phyloP scores from a whole-genome alignment of 2,113 vertebrate species.

The Cnemophilus loriae region DNA sequence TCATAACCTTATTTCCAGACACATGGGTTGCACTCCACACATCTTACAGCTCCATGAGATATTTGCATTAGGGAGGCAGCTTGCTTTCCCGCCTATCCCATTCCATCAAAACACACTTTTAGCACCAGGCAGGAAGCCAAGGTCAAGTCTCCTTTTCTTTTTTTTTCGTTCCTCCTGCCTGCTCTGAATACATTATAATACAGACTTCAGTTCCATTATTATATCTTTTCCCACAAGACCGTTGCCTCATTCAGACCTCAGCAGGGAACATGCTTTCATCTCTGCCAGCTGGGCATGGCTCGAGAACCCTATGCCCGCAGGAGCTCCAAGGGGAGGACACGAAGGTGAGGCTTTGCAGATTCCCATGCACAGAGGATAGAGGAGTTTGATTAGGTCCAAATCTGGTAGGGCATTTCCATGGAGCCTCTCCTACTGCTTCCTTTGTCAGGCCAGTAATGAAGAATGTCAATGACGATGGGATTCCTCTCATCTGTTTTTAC shows the following conservation, averaged over 20 bases:
- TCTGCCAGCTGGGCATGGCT: constrained; percentile 13
- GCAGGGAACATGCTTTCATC: neutral
- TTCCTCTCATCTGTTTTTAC: neutral
- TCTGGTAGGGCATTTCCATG: neutral
- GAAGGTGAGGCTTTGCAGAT: neutral
- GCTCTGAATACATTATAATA: neutral
- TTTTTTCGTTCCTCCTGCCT: neutral
- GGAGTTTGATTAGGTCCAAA: neutral
- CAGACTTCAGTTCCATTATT: neutral
- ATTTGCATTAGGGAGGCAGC: neutral
- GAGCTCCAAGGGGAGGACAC: neutral
- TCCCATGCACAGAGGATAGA: neutral
- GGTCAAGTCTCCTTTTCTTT: neutral
- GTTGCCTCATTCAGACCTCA: neutral
- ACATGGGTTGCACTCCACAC: neutral
- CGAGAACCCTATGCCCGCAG: neutral
- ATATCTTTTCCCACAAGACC: constrained; percentile 23
- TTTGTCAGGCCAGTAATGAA: neutral
- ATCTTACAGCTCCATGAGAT: neutral
- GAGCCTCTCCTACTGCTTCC: neutral
- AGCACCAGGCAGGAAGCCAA: constrained; percentile 25
- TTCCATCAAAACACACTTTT: constrained; percentile 7
- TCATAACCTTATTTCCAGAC: constrained; percentile 19
- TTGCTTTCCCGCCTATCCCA: neutral
- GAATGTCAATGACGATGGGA: fast-evolving